These are phyloP conservation scores for Siphamia tubifer DNA, from an alignment of 2,113 vertebrate species.

Conservation along the genomic window DNA sequence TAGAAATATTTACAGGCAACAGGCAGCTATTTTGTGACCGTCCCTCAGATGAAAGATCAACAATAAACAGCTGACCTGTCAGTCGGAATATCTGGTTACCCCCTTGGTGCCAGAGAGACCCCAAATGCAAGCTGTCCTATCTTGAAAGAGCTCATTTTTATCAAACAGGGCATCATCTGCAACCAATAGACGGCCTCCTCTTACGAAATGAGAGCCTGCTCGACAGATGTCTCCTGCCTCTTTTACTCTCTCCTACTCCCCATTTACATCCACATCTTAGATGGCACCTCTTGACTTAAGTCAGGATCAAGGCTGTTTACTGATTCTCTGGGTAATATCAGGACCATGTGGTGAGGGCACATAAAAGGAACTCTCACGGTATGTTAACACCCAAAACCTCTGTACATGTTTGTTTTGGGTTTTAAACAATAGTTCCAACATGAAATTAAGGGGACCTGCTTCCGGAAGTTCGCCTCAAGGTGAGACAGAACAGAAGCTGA, in stretches of 20 bases:
- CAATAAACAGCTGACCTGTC: slow-evolving; percentile 65
- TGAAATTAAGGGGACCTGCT: slow-evolving; percentile 60
- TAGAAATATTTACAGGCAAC: slow-evolving; percentile 34
- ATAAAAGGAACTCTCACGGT: slow-evolving; percentile 59
- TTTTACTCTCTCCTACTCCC: slow-evolving; percentile 60
- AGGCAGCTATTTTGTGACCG: slow-evolving; percentile 38
- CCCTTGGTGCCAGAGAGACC: slow-evolving; percentile 59
- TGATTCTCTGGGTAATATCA: slow-evolving; percentile 56
- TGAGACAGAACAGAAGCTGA: slow-evolving; percentile 61
- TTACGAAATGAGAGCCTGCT: slow-evolving; percentile 79
- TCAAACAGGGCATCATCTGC: slow-evolving; percentile 81
- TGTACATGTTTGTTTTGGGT: slow-evolving; percentile 61
- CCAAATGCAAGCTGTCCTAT: slow-evolving; percentile 68
- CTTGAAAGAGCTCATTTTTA: slow-evolving; percentile 77
- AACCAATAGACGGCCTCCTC: slow-evolving; percentile 76
- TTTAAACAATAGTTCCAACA: slow-evolving; percentile 57
- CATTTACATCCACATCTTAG: slow-evolving; percentile 70
- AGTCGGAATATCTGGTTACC: slow-evolving; percentile 53
- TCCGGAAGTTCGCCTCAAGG: slow-evolving; percentile 45
- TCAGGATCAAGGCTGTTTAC: slow-evolving; percentile 75
- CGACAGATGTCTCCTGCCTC: slow-evolving; percentile 79
- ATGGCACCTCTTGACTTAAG: slow-evolving; percentile 76
- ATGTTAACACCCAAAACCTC: slow-evolving; percentile 57
- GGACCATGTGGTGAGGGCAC: slow-evolving; percentile 66
- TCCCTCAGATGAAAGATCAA: slow-evolving; percentile 48